Conservation (phyloP, 2,888 invertebrate genomes). For the Poecilobothrus nobilitatus region DNA sequence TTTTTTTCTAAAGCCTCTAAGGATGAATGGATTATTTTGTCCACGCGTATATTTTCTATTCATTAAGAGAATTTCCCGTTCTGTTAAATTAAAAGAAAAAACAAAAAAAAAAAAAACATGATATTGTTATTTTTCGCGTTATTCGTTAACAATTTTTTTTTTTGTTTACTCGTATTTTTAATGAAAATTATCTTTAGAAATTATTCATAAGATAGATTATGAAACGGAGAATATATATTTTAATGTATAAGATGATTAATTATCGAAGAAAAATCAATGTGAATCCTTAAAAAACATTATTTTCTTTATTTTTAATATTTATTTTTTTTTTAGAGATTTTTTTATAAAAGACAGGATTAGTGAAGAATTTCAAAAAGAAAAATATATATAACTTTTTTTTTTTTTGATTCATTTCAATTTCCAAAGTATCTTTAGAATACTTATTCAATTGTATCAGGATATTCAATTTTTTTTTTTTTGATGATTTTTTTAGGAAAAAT, state of each 20-base stretch:
- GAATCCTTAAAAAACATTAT: not conserved
- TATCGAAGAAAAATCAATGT: not conserved
- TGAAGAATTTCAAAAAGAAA: not conserved
- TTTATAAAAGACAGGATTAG: constrained; percentile 2
- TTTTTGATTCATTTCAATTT: not conserved
- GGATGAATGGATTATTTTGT: constrained; percentile 6
- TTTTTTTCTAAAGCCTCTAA: not conserved
- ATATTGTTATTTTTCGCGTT: too few relatives aligned
- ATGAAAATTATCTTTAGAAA: constrained; percentile 3
- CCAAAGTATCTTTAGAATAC: not conserved
- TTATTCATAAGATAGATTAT: constrained; percentile 5
- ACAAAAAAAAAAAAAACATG: too few relatives aligned
- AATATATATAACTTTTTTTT: not conserved
- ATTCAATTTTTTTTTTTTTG: too few relatives aligned
- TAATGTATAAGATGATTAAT: not conserved
- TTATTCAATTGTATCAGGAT: too few relatives aligned
- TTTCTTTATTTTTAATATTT: too few relatives aligned
- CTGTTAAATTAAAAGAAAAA: too few relatives aligned
- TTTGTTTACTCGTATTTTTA: not conserved
- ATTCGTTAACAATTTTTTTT: not conserved
- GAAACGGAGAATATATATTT: not conserved
- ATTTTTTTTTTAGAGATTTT: too few relatives aligned
- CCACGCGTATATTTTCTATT: constrained; percentile 1
- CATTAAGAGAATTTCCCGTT: not conserved
- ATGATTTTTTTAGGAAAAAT: too few relatives aligned